phyloP scores from a whole-genome alignment of 2,113 vertebrate species.

The Tichodroma muraria region DNA sequence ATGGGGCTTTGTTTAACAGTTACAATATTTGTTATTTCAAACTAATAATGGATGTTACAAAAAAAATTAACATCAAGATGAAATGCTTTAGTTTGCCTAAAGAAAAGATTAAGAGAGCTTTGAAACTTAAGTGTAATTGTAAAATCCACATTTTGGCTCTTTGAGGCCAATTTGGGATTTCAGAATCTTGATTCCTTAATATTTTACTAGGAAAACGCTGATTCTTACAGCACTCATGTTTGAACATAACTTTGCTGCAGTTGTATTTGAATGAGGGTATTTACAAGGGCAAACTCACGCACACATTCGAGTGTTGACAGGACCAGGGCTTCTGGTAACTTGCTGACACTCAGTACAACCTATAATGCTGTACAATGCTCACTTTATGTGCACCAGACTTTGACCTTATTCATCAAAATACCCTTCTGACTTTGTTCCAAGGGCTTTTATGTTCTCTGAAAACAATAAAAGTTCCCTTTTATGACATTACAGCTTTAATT shows the following conservation, averaged over 20 bases:
- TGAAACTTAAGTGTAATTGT: background rate
- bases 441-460: slow-evolving; percentile 40
- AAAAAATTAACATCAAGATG: background rate
- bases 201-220: background rate
- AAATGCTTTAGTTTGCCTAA: background rate
- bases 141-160: background rate
- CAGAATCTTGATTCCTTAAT: background rate
- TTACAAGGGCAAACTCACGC: background rate
- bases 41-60: background rate
- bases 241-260: background rate
- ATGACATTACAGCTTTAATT: slow-evolving; percentile 54
- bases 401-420: slow-evolving; percentile 48
- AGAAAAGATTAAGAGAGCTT: background rate
- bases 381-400: slow-evolving; percentile 51
- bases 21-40: background rate
- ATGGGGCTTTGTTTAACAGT: background rate
- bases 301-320: background rate
- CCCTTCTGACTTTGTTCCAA: slow-evolving; percentile 32
- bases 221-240: background rate
- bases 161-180: background rate
- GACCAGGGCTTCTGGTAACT: slow-evolving; percentile 12
- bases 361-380: slow-evolving; percentile 10
- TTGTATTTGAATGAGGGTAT: background rate
- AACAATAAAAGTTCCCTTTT: slow-evolving; percentile 59
- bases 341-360: slow-evolving; percentile 7